phyloP scores from a whole-genome alignment of 1,140 invertebrate genomes.

The Littorina saxatilis region DNA sequence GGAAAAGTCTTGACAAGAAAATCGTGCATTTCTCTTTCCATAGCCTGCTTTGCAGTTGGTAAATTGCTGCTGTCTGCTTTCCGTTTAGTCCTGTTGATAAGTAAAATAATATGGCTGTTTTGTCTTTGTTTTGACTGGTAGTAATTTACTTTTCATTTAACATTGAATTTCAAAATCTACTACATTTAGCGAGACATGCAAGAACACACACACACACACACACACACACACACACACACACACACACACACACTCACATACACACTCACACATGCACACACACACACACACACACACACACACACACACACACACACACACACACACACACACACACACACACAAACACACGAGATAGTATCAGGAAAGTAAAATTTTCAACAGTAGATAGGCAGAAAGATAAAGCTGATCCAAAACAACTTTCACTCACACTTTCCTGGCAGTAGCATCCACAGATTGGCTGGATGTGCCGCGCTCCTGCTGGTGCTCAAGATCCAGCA shows the following conservation, averaged over 20 bases:
- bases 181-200: no score
- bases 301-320: no score
- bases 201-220: slow-evolving; percentile 6
- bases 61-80: no score
- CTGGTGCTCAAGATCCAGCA: no score
- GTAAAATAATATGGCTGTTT: no score
- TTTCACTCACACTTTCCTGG: not conserved
- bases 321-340: no score
- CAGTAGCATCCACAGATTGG: not conserved
- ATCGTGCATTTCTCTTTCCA: not conserved
- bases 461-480: no score
- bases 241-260: slow-evolving; percentile 1
- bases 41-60: not conserved
- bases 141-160: no score
- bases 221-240: slow-evolving; percentile 1
- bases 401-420: not conserved
- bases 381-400: not conserved
- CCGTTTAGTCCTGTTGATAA: no score
- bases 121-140: no score
- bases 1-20: not conserved
- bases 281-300: not conserved
- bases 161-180: no score
- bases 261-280: slow-evolving; percentile 2
- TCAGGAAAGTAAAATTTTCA: not conserved
- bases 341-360: no score